Percentiles rank a stretch among this genome's conserved stretches.
Evolutionary conservation across 2,113 vertebrate species (phyloP).

Genomic region (Odocoileus hemionus): DNA sequence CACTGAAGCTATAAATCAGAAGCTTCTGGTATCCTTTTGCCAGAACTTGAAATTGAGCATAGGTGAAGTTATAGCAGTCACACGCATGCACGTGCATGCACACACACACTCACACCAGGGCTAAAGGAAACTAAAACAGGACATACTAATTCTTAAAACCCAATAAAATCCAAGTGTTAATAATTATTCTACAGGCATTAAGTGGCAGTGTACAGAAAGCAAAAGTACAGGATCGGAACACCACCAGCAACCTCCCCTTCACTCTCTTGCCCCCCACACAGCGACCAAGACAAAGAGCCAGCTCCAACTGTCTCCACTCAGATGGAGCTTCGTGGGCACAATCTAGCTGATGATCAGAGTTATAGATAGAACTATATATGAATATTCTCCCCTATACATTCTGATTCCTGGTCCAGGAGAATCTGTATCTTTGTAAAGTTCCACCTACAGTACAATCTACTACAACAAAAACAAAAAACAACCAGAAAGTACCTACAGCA

Average conservation of each 20-base stretch:
- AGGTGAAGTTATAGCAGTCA: neutral
- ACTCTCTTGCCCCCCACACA: neutral
- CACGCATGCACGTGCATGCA: fast-evolving
- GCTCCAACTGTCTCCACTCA: neutral
- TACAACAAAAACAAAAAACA: neutral
- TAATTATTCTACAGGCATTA: neutral
- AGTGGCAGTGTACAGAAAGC: neutral
- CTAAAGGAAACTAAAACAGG: neutral
- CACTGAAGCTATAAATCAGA: neutral
- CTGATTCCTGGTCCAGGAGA: neutral
- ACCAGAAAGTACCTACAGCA: neutral
- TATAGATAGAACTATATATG: neutral
- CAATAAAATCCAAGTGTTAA: neutral
- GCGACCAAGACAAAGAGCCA: neutral
- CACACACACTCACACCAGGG: neutral
- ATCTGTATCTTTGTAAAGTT: neutral
- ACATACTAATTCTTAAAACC: neutral
- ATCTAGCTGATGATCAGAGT: neutral
- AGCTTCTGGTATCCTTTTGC: neutral
- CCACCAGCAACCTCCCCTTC: neutral
- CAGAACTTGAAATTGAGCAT: neutral
- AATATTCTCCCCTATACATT: neutral
- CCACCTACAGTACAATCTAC: neutral
- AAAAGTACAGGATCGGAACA: neutral
- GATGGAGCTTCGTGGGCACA: too few relatives aligned